phyloP scores from a whole-genome alignment of 2,113 vertebrate species.

The Hypocryptadius cinnamomeus region DNA sequence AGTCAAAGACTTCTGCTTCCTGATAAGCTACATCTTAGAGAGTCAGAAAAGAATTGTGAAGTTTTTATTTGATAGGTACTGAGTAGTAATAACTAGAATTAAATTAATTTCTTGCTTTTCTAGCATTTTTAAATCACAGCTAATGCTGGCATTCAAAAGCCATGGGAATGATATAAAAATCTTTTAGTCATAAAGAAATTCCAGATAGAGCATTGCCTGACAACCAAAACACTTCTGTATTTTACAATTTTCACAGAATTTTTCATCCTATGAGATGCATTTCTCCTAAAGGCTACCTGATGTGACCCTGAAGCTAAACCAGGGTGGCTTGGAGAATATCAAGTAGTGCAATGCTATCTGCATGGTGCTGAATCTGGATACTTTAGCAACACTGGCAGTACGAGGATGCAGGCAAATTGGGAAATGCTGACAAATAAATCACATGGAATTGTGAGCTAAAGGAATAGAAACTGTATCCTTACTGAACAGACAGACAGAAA shows the following conservation, averaged over 20 bases:
- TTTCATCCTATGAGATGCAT: background rate
- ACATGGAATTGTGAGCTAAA: background rate
- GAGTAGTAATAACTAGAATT: background rate
- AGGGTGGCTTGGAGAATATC: background rate
- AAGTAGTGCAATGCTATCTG: background rate
- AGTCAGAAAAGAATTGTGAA: background rate
- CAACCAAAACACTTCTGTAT: background rate
- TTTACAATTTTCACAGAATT: background rate
- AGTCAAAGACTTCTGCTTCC: background rate
- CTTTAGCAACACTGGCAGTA: background rate
- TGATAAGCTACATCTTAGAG: background rate
- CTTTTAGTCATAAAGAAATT: background rate
- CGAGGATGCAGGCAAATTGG: background rate
- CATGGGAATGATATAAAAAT: background rate
- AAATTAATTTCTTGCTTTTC: background rate
- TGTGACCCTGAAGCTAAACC: background rate
- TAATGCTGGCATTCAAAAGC: background rate
- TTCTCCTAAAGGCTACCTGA: background rate
- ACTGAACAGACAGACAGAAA: background rate
- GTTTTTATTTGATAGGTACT: background rate
- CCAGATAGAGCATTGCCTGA: background rate
- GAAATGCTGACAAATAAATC: background rate
- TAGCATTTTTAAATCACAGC: background rate
- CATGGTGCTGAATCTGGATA: background rate
- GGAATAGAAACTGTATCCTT: background rate